Conservation (phyloP, 2,888 invertebrate genomes). For the Acanthosepion pharaonis region DNA sequence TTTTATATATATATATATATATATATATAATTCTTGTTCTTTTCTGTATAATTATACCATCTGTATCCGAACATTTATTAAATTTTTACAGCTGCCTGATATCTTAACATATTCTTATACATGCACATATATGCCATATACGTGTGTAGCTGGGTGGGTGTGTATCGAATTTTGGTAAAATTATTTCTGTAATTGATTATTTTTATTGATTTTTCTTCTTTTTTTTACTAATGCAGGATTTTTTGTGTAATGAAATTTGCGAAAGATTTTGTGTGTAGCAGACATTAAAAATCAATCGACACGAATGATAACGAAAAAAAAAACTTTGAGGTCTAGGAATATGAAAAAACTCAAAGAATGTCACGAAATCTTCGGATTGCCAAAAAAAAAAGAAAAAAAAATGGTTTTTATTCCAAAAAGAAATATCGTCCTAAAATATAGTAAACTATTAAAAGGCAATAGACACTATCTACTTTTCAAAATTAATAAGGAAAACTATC, state of each 20-base stretch:
- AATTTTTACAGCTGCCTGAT: too few species aligned
- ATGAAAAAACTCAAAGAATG: background rate
- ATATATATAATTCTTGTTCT: too few species aligned
- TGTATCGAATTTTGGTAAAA: background rate
- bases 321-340: background rate
- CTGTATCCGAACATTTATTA: too few species aligned
- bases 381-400: too few species aligned
- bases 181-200: background rate
- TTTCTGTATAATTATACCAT: too few species aligned
- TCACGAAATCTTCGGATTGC: background rate
- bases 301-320: background rate
- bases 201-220: background rate
- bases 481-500: too few species aligned
- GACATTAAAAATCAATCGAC: background rate
- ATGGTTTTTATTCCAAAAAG: too few species aligned
- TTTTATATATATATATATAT: too few species aligned
- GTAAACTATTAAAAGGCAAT: too few species aligned
- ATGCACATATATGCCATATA: background rate
- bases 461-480: too few species aligned
- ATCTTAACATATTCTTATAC: background rate
- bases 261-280: background rate
- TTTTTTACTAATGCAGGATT: background rate
- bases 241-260: background rate
- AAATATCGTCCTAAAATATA: too few species aligned
- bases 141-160: background rate